phyloP scores from a whole-genome alignment of 2,888 invertebrate species.

The Pristionchus mayeri region DNA sequence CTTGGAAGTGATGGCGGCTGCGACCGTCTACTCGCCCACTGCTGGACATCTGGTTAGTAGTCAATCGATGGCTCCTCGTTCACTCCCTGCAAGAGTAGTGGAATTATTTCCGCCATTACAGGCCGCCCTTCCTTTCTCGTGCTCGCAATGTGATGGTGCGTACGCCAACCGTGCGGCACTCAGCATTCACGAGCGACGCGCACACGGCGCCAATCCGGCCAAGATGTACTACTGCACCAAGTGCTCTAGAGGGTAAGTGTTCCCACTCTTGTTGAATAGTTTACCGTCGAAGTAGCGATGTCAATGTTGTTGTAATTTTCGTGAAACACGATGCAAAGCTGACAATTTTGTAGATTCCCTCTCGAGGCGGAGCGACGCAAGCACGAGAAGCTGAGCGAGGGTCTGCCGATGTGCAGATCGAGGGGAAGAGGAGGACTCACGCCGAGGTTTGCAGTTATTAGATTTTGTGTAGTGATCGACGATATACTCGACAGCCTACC shows the following conservation, averaged over 20 bases:
- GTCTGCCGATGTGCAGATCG: background rate
- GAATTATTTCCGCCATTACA: background rate
- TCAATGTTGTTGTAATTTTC: too few species aligned
- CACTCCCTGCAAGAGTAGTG: too few species aligned
- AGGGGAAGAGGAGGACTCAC: background rate
- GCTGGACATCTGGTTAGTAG: conserved; percentile 1
- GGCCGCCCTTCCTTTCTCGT: conserved; percentile 44
- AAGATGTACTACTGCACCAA: conserved; percentile 35
- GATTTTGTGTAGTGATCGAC: too few species aligned
- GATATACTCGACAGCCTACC: too few species aligned
- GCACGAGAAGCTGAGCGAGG: conserved; percentile 47
- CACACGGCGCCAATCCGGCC: background rate
- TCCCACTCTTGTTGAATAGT: background rate
- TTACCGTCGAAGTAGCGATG: background rate
- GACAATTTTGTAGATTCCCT: conserved; percentile 26
- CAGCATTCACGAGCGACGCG: background rate
- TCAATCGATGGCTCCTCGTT: background rate
- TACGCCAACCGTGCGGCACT: conserved; percentile 5
- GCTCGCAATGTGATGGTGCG: background rate
- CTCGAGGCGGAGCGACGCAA: conserved; percentile 33
- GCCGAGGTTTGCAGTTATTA: conserved; percentile 14
- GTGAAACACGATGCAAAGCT: too few species aligned
- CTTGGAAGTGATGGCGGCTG: background rate
- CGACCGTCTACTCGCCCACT: background rate
- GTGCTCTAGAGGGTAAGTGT: conserved; percentile 29